Conservation (phyloP, 2,888 invertebrate species). For the Macrophya annulata region DNA sequence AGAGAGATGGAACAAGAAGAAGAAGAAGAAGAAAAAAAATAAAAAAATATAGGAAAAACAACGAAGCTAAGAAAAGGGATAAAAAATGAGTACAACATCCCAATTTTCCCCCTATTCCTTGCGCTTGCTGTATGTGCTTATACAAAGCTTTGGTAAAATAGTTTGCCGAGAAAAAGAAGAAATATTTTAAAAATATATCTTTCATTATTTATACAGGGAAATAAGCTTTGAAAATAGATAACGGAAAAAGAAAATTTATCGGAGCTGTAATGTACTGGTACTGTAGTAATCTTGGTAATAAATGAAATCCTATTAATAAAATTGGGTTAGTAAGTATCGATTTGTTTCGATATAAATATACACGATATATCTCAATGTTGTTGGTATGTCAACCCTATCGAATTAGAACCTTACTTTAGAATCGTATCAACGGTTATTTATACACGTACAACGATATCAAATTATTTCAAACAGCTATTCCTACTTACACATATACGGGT, state of each 20-base stretch:
- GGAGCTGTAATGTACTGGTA: not conserved
- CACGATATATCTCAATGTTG: constrained; percentile 28
- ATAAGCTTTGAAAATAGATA: not conserved
- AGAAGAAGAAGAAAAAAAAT: not conserved
- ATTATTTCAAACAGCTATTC: constrained; percentile 8
- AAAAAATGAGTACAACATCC: constrained; percentile 33
- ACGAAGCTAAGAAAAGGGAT: constrained; percentile 5
- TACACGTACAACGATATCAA: not conserved
- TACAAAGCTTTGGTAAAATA: constrained; percentile 12
- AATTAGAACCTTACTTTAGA: constrained; percentile 11
- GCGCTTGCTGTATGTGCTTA: too few species aligned
- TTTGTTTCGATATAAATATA: constrained; percentile 44
- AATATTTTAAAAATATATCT: not conserved
- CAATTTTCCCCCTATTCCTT: constrained; percentile 9
- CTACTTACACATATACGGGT: not conserved
- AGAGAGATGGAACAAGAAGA: not conserved
- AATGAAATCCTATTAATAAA: constrained; percentile 46
- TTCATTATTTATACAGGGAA: not conserved
- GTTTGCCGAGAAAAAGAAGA: not conserved
- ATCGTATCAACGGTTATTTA: constrained; percentile 30
- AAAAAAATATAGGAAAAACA: not conserved
- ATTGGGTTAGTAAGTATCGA: constrained; percentile 52
- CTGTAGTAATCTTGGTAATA: constrained; percentile 23
- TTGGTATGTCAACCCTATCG: constrained; percentile 18
- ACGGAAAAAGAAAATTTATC: not conserved